Evolutionary conservation across 1,140 invertebrate genomes (phyloP).

Genomic region (Eufriesea mexicana): DNA sequence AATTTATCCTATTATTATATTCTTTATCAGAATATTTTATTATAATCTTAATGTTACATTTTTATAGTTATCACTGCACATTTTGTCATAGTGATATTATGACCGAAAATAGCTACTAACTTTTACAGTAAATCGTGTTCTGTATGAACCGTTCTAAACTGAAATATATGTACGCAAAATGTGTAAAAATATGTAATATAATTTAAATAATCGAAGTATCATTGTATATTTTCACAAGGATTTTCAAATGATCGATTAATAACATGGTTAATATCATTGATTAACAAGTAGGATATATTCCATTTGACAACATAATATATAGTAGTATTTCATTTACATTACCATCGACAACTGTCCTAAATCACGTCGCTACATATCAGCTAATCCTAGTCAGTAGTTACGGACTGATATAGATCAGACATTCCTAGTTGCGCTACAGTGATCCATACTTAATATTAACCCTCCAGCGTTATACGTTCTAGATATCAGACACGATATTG

Average conservation of each 20-base stretch:
- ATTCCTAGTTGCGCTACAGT: neutral
- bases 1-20: too few species aligned
- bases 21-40: too few species aligned
- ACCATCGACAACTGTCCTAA: neutral
- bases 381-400: constrained; percentile 26
- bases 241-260: neutral
- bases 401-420: constrained; percentile 34
- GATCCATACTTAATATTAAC: constrained; percentile 35
- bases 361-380: neutral
- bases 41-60: too few species aligned
- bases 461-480: neutral
- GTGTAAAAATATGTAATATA: too few species aligned
- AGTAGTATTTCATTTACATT: neutral
- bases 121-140: too few species aligned
- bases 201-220: neutral
- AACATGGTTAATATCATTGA: neutral
- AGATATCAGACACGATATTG: neutral
- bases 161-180: too few species aligned
- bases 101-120: too few species aligned
- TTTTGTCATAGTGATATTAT: too few species aligned
- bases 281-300: neutral
- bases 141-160: too few species aligned
- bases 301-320: neutral
- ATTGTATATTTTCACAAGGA: neutral
- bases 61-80: too few species aligned